These are phyloP conservation scores for Monarcha castaneiventris DNA, from an alignment of 2,113 vertebrate genomes.

Conservation along the genomic window DNA sequence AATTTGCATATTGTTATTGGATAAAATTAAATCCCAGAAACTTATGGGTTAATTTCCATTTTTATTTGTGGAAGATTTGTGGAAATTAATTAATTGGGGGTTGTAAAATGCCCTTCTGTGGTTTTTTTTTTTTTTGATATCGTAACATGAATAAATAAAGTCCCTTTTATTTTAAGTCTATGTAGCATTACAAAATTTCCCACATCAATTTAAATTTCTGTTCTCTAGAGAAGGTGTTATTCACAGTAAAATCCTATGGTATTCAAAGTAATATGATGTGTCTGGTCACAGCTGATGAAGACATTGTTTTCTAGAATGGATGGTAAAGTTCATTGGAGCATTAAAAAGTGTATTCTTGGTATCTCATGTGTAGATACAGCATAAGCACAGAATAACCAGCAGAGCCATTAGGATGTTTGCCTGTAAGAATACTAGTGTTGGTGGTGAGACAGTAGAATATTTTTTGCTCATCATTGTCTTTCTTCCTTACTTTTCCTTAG, in stretches of 20 bases:
- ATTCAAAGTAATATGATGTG: not conserved
- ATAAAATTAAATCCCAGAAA: not conserved
- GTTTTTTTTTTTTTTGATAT: not conserved
- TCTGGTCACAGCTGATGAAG: conserved; percentile 5
- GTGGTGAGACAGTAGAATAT: not conserved
- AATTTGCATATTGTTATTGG: not conserved
- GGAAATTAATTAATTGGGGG: not conserved
- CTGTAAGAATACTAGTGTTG: not conserved
- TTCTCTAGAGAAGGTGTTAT: not conserved
- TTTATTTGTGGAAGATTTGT: not conserved
- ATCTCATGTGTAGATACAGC: not conserved
- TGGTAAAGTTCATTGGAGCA: not conserved
- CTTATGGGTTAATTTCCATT: not conserved
- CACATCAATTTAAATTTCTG: not conserved
- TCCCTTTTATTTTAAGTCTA: not conserved
- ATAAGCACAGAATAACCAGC: conserved; percentile 19
- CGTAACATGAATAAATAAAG: not conserved
- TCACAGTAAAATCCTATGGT: not conserved
- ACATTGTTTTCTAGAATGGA: conserved; percentile 5
- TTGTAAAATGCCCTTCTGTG: not conserved
- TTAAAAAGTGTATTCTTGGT: not conserved
- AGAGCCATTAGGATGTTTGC: not conserved
- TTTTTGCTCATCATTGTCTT: not conserved
- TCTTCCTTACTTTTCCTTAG: not conserved
- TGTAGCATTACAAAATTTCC: not conserved